These are phyloP conservation scores for Rhopalosiphum nymphaeae DNA, from an alignment of 2,888 invertebrate species.

Conservation along the genomic window DNA sequence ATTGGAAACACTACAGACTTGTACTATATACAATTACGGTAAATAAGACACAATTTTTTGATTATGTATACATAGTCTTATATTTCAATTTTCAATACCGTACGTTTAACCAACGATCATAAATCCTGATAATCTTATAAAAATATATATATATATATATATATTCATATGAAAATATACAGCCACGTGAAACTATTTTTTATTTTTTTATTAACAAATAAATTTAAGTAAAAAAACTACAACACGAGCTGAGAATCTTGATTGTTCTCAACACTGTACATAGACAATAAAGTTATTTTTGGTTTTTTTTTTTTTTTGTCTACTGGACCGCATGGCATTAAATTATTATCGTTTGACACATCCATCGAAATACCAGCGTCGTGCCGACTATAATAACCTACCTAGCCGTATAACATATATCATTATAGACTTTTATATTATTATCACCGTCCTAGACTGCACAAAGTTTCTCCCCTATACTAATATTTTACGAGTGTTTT, in stretches of 20 bases:
- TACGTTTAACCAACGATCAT: neutral
- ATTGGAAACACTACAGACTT: neutral
- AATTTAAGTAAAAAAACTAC: neutral
- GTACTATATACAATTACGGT: neutral
- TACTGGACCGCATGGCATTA: neutral
- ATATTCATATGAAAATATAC: neutral
- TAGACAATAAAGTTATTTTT: neutral
- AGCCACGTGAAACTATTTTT: neutral
- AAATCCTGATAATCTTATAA: neutral
- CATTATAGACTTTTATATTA: conserved; percentile 14
- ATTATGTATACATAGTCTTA: neutral
- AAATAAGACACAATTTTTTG: neutral
- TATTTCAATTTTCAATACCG: neutral
- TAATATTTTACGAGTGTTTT: conserved; percentile 38
- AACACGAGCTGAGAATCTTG: neutral
- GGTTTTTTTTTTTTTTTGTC: conserved; percentile 2
- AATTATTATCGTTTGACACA: conserved; percentile 54
- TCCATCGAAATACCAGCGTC: neutral
- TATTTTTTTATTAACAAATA: neutral
- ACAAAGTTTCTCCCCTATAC: conserved; percentile 6
- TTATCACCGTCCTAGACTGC: conserved; percentile 25
- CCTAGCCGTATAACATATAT: neutral
- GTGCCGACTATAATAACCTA: neutral
- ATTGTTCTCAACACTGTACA: neutral
- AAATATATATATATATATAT: too few relatives aligned